Evolutionary conservation across 2,888 invertebrate species (phyloP).

Genomic region (Chouioia cunea): DNA sequence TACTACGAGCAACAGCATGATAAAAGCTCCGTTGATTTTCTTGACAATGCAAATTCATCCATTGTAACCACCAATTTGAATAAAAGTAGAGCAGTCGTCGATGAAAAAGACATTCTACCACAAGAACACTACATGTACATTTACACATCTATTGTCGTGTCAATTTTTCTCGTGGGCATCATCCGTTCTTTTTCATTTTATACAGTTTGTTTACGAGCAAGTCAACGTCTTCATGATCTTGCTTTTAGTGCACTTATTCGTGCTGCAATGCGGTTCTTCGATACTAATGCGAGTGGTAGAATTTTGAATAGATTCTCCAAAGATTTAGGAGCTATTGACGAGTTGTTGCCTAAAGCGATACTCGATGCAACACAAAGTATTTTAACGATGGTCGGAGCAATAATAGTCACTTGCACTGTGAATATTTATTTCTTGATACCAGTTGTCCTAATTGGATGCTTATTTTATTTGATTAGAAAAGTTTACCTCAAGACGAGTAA

Average conservation of each 20-base stretch:
- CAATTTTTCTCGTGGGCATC: too few species aligned
- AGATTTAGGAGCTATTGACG: too few species aligned
- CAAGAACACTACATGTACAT: too few species aligned
- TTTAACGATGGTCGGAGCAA: slow-evolving; percentile 71
- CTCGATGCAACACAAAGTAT: slow-evolving; percentile 73
- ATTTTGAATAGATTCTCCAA: too few species aligned
- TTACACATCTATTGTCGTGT: too few species aligned
- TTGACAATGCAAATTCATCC: not conserved
- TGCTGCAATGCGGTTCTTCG: slow-evolving; percentile 80
- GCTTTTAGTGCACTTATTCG: slow-evolving; percentile 72
- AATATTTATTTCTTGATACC: slow-evolving; percentile 74
- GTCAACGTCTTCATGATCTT: slow-evolving; percentile 70
- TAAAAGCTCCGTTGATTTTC: too few species aligned
- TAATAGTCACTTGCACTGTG: slow-evolving; percentile 76
- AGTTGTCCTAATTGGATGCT: slow-evolving; percentile 71
- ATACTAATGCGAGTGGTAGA: too few species aligned
- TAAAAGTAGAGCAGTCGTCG: too few species aligned
- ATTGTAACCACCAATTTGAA: too few species aligned
- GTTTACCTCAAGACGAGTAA: slow-evolving; percentile 80
- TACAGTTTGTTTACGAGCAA: slow-evolving; percentile 69
- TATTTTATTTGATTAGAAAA: slow-evolving; percentile 74
- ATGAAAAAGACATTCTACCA: too few species aligned
- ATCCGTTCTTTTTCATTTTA: slow-evolving; percentile 63
- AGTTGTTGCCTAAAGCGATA: slow-evolving; percentile 70
- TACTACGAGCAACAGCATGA: too few species aligned